Evolutionary conservation across 2,113 vertebrate genomes (phyloP).

Genomic region (Elephas maximus): DNA sequence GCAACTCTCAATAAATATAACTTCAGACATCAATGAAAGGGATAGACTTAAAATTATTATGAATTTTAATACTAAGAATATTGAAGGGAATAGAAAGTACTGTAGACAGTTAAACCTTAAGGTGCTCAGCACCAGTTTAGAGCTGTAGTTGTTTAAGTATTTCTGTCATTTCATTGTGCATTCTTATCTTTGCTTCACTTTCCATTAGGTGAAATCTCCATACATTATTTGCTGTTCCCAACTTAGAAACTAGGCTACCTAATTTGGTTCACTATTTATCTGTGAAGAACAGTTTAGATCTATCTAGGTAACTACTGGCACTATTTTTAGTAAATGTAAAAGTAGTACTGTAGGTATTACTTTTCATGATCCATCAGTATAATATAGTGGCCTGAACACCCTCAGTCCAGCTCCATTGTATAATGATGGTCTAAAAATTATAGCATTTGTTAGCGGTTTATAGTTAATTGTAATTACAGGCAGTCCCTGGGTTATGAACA

Average conservation of each 20-base stretch:
- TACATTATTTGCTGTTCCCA: not conserved
- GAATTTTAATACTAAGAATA: constrained; percentile 19
- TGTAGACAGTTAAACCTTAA: constrained; percentile 14
- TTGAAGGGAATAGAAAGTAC: not conserved
- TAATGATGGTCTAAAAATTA: not conserved
- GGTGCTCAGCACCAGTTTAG: not conserved
- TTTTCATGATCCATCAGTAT: not conserved
- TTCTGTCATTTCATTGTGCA: not conserved
- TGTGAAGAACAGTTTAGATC: not conserved
- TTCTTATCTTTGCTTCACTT: constrained; percentile 9
- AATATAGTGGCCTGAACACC: not conserved
- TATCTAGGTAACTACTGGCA: not conserved
- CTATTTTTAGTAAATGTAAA: not conserved
- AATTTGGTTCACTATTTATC: not conserved
- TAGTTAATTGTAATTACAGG: not conserved
- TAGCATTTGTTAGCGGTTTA: not conserved
- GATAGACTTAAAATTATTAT: not conserved
- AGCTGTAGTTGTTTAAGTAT: constrained; percentile 11
- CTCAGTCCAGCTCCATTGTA: not conserved
- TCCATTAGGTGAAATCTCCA: not conserved
- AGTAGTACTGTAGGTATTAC: not conserved
- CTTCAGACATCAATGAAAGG: not conserved
- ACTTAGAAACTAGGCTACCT: not conserved
- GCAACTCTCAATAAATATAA: not conserved
- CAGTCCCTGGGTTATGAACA: too few species aligned